A percentile compares a stretch with the other conserved stretches of the same genome.
Conservation (phyloP, 2,888 invertebrate species). For the Xanthia icteritia region DNA sequence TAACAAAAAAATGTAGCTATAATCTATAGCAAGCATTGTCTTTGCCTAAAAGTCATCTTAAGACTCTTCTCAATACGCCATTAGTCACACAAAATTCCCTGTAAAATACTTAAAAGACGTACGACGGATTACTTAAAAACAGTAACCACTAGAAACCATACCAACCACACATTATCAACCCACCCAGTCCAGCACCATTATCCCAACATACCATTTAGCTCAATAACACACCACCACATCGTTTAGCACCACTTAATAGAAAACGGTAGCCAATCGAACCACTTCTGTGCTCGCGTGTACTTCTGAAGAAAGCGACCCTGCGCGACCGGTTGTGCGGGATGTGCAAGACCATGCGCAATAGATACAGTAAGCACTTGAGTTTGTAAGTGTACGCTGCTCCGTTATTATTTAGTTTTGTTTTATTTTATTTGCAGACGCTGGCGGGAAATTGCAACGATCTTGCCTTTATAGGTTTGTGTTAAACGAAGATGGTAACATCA, state of each 20-base stretch:
- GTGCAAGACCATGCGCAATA: constrained; percentile 39
- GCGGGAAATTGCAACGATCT: constrained; percentile 7
- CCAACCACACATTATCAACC: constrained; percentile 16
- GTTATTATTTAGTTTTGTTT: constrained; percentile 20
- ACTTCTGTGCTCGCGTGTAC: constrained; percentile 59
- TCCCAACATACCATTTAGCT: constrained; percentile 36
- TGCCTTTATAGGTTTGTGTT: constrained; percentile 8
- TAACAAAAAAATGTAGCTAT: not conserved
- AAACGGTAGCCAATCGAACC: constrained; percentile 46
- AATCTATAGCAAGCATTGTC: fast-evolving
- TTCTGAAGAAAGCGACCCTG: constrained; percentile 69
- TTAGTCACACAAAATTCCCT: not conserved
- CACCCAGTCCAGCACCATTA: constrained; percentile 20
- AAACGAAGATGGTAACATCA: constrained; percentile 3
- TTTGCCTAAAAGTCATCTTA: not conserved
- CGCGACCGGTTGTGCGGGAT: constrained; percentile 61
- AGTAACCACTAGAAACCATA: constrained; percentile 28
- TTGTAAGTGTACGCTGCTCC: constrained; percentile 35
- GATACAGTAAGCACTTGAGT: constrained; percentile 48
- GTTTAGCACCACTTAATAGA: constrained; percentile 51
- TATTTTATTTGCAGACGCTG: constrained; percentile 1
- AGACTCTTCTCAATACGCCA: not conserved
- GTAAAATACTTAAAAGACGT: not conserved
- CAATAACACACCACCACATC: constrained; percentile 44
- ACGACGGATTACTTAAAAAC: not conserved